A percentile compares a stretch with the other conserved stretches of the same genome.
phyloP scores from a whole-genome alignment of 2,888 invertebrate species.

The Melangyna quadrimaculata region DNA sequence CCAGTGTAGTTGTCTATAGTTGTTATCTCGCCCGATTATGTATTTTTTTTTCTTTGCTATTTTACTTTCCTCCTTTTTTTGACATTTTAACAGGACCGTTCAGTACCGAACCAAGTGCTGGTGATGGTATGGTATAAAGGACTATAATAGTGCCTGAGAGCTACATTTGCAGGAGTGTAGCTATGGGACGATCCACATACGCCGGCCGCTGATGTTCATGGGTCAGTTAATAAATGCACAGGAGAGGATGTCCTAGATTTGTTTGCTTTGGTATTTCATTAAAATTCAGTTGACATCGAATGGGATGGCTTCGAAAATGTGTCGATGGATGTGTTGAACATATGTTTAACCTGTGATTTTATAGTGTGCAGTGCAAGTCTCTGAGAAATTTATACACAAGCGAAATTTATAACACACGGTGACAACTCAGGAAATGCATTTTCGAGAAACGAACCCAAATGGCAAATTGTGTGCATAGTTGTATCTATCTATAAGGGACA shows the following conservation, averaged over 20 bases:
- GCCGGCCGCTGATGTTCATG: conserved; percentile 51
- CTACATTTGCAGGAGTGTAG: not conserved
- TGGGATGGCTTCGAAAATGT: conserved; percentile 71
- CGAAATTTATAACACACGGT: conserved; percentile 57
- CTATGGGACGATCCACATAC: conserved; percentile 55
- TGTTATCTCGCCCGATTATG: conserved; percentile 58
- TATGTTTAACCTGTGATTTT: conserved; percentile 72
- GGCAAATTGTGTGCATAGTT: conserved; percentile 23
- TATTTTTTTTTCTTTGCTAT: conserved; percentile 11
- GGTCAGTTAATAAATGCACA: conserved; percentile 72
- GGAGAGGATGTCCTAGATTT: conserved; percentile 66
- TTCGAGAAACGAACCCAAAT: conserved; percentile 40
- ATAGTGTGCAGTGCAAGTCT: conserved; percentile 48
- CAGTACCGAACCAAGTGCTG: not conserved
- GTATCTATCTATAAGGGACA: not conserved
- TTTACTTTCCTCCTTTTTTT: conserved; percentile 5
- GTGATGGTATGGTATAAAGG: not conserved
- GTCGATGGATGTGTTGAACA: conserved; percentile 71
- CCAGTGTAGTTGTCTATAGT: conserved; percentile 33
- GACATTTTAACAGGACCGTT: conserved; percentile 56
- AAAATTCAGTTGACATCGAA: conserved; percentile 72
- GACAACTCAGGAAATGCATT: conserved; percentile 65
- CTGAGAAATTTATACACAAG: conserved; percentile 35
- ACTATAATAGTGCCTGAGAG: not conserved
- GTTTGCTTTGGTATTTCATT: conserved; percentile 72